A percentile compares a stretch with the other conserved stretches of the same genome.
These are phyloP conservation scores for Palythoa grandis DNA, from an alignment of 92 coral and sea anemone species.

Conservation along the genomic window DNA sequence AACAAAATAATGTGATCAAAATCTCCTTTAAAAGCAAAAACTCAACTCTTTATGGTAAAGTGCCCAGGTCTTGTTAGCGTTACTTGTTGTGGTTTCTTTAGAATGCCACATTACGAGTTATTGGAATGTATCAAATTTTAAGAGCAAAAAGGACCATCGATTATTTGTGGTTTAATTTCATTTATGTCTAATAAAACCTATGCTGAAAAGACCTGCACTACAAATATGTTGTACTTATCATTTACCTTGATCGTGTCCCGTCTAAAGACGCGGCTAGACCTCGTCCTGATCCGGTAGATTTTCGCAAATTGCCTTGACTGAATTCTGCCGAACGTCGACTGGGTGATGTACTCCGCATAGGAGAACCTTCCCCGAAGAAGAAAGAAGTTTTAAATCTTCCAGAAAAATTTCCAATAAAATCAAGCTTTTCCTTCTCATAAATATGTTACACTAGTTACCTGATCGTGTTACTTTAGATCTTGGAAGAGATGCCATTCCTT, in stretches of 20 bases:
- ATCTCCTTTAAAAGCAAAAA: neutral
- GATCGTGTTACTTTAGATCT: conserved; percentile 89
- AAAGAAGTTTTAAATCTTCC: neutral
- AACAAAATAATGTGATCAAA: neutral
- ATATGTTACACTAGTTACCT: conserved; percentile 56
- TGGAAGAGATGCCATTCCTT: conserved; percentile 87
- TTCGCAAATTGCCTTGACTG: conserved; percentile 74
- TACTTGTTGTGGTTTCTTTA: conserved; percentile 16
- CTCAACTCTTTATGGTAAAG: neutral
- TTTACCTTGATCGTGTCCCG: conserved; percentile 34
- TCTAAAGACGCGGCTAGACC: conserved; percentile 95
- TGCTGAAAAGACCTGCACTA: neutral
- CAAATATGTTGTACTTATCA: neutral
- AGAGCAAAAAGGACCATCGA: too few species aligned
- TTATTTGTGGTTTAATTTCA: neutral
- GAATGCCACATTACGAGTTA: neutral
- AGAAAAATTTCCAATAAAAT: neutral
- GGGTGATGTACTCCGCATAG: conserved; percentile 81
- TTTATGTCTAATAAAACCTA: neutral
- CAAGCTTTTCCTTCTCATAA: too few species aligned
- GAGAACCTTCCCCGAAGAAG: conserved; percentile 72
- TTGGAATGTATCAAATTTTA: neutral
- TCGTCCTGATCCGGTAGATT: conserved; percentile 61
- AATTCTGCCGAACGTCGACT: conserved; percentile 72
- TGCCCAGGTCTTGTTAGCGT: neutral